phyloP scores from a whole-genome alignment of 2,797 vertebrate species.

The Hydrophis major region DNA sequence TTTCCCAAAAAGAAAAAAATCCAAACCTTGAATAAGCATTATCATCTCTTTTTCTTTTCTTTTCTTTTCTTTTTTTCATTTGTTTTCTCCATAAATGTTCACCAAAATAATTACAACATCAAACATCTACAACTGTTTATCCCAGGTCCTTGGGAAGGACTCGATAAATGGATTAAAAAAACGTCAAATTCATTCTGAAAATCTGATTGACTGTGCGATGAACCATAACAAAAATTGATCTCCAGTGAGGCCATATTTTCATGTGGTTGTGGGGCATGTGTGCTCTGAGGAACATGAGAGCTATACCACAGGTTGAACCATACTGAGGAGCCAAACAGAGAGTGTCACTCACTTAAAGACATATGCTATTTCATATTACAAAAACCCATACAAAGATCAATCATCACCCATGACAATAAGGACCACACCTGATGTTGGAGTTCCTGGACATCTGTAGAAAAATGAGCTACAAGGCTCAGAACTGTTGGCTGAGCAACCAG shows the following conservation, averaged over 20 bases:
- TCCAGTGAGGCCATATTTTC: background rate
- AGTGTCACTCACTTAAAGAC: background rate
- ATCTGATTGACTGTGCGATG: background rate
- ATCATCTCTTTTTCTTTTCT: too few relatives aligned
- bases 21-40: too few relatives aligned
- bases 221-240: background rate
- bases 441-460: background rate
- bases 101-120: background rate
- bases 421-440: background rate
- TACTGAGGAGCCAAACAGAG: background rate
- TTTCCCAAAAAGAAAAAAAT: too few relatives aligned
- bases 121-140: background rate
- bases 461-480: background rate
- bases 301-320: background rate
- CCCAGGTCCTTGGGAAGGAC: background rate
- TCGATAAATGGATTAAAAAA: background rate
- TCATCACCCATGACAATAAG: background rate
- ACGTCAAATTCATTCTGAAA: background rate
- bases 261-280: background rate
- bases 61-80: too few relatives aligned
- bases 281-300: background rate
- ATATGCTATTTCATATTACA: background rate
- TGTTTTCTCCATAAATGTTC: background rate
- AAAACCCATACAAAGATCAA: background rate
- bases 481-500: background rate